A percentile compares a stretch with the other conserved stretches of the same genome.
Evolutionary conservation across 2,113 vertebrate species (phyloP).

Genomic region (Gavia stellata): DNA sequence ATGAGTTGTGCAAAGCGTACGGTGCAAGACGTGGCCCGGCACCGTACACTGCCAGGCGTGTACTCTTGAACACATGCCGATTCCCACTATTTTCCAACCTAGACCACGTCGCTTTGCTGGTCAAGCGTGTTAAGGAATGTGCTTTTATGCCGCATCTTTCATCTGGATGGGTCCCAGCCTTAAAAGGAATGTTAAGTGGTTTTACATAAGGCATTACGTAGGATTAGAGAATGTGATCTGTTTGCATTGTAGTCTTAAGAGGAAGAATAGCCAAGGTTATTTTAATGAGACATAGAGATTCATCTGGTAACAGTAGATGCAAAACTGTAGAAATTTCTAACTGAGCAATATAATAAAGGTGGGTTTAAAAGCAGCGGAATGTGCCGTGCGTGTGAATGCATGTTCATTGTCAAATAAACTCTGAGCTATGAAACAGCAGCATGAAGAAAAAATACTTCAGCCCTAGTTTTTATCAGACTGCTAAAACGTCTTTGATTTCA

Average conservation of each 20-base stretch:
- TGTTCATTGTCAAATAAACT: neutral
- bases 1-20: neutral
- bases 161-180: slow-evolving; percentile 36
- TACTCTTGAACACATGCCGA: neutral
- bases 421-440: neutral
- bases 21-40: neutral
- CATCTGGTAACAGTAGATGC: neutral
- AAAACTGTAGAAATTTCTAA: neutral
- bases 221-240: slow-evolving; percentile 40
- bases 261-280: neutral
- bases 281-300: neutral
- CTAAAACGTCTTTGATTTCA: neutral
- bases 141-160: slow-evolving; percentile 46
- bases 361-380: neutral
- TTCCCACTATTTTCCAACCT: neutral
- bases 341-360: neutral
- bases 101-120: neutral
- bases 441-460: neutral
- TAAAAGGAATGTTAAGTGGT: slow-evolving; percentile 50
- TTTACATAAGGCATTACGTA: slow-evolving; percentile 55
- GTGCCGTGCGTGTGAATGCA: neutral
- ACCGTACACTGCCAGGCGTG: neutral
- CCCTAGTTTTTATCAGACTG: neutral
- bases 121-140: slow-evolving; percentile 18
- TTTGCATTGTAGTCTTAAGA: slow-evolving; percentile 18